Conservation (phyloP, 2,797 vertebrate genomes). For the Tiaroga cobitis region DNA sequence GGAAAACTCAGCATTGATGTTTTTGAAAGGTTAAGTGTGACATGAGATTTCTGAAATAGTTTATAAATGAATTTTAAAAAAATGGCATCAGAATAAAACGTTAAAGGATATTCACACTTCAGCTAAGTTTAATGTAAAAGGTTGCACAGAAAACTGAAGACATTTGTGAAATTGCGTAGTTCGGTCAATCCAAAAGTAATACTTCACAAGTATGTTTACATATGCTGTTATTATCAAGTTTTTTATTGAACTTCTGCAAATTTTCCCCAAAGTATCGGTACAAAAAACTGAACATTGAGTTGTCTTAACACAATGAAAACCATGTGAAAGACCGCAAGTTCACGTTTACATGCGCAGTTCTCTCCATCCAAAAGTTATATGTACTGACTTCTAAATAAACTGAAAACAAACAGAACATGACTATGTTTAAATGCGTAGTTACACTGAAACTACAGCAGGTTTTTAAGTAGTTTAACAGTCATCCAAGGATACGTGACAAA, state of each 20-base stretch:
- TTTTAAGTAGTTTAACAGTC: background rate
- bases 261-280: background rate
- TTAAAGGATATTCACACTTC: background rate
- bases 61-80: too few relatives aligned
- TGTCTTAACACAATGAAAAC: background rate
- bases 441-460: background rate
- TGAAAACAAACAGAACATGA: background rate
- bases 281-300: background rate
- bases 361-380: background rate
- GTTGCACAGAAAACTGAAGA: background rate
- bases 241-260: background rate
- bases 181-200: background rate
- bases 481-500: background rate
- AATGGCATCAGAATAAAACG: background rate
- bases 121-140: background rate
- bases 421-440: background rate
- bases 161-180: background rate
- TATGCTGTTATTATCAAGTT: background rate
- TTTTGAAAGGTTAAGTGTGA: constrained; percentile 11
- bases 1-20: constrained; percentile 7
- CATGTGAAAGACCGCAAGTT: background rate
- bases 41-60: background rate
- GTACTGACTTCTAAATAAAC: background rate
- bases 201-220: background rate
- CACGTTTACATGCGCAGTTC: background rate